Conservation (phyloP, 2,113 vertebrate species). For the Chitala chitala region DNA sequence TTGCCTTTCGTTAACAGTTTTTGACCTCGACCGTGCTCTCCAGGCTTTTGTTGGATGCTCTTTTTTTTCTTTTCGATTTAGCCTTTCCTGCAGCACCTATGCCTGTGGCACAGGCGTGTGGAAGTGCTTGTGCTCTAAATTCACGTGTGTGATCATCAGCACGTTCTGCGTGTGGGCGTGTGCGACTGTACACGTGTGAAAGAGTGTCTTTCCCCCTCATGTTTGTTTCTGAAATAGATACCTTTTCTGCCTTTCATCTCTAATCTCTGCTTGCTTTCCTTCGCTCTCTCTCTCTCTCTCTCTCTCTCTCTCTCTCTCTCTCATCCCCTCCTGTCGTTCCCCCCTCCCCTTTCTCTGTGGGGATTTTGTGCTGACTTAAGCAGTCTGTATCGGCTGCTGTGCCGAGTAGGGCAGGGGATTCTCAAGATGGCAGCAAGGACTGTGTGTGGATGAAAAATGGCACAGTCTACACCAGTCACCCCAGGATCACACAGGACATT, state of each 20-base stretch:
- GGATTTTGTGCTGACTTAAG: conserved; percentile 63
- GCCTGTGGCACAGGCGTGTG: not conserved
- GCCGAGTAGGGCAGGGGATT: conserved; percentile 23
- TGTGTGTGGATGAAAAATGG: conserved; percentile 29
- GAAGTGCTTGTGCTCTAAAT: not conserved
- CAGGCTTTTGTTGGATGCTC: not conserved
- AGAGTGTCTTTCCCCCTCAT: conserved; percentile 19
- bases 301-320: conserved; percentile 23
- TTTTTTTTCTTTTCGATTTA: not conserved
- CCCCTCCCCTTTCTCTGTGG: conserved; percentile 34
- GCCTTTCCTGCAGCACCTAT: not conserved
- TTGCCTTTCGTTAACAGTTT: not conserved
- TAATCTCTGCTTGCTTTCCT: too few species aligned
- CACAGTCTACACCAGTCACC: conserved; percentile 40
- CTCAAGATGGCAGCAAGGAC: conserved; percentile 32
- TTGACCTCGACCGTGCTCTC: not conserved
- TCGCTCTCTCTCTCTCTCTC: too few species aligned
- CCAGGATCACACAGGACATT: conserved; percentile 39
- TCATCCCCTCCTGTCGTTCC: conserved; percentile 7
- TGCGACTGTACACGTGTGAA: conserved; percentile 20
- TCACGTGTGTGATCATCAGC: not conserved
- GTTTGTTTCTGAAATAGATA: conserved; percentile 16
- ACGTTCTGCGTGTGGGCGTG: not conserved
- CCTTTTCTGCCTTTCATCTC: not conserved
- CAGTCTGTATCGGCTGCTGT: conserved; percentile 48